Base-by-base conservation (phyloP, 2,113 vertebrate genomes). In the Scophthalmus maximus region DNA sequence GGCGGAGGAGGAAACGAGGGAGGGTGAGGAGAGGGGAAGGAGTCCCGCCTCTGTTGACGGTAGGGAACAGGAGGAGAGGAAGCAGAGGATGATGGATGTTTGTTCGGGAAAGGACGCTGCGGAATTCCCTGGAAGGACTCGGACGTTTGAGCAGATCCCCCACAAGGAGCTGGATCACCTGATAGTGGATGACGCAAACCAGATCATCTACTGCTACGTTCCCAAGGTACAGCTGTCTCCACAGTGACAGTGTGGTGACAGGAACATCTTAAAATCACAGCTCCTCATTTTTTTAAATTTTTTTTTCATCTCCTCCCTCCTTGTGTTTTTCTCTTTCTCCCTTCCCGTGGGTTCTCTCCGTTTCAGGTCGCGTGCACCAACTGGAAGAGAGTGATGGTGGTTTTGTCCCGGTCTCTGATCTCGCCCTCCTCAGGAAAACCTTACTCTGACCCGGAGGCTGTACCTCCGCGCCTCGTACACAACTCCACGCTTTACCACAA, bases 331-430 rank as follows among this genome's bases (percentile, higher is more conserved):
- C 42, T 34, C 32, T 34, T 9, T 34, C 32, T 34, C 32, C 9
- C 32, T 34, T 9, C 9, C 32, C 9, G n/a, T n/a, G n/a, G n/a
- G 51, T 29, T 14, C 27, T 42, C 20, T 42, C 14, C 22, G 5
- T 3, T 94, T 30, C 95, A 99, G 87, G 97, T 95, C 0, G 97
- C 96, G n/a, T 98, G 97, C 90, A 97, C 96, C 47, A 97, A 97
- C 93, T 99, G 97, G 97, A 98, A 98, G 78, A 88, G 95, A 14
- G 95, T 99, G 44, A 94, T 99, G 74, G 96, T 97, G 93, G 96
- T 99, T 66, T 94, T 99, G 6, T 95, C 95, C 22, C 82, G 92
- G 0, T 96, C 95, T 34, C 85, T 95, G 79, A 95, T 95, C 44
- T 90, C 95, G 0, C 93, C 95, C 6, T 65, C 80, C 63, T 77